Base-by-base conservation (phyloP, 2,797 vertebrate species). In the Synaphobranchus kaupii region DNA sequence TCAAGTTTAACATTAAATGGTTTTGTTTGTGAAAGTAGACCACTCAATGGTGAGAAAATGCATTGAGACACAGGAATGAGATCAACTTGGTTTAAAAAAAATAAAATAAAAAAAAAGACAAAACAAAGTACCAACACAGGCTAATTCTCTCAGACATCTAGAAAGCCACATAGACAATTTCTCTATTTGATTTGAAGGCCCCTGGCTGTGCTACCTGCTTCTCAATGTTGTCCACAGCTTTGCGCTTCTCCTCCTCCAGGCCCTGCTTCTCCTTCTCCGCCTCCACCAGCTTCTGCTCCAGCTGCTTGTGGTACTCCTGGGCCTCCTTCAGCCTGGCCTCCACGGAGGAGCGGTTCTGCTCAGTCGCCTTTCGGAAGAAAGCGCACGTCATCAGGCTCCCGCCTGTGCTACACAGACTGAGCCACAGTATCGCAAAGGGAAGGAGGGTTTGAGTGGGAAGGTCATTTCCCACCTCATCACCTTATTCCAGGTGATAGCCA, bases 281-380 rank as follows among this genome's bases (percentile, higher is more conserved):
- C 90, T 99, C 98, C 91, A 97, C 93, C 90, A 99, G 90, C 86
- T 96, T 98, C 90, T 95, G 96, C 92, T 99, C 98, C 86, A 99
- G 92, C 90, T 98, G 97, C 83, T 96, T 95, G 91, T 98, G 97
- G 91, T 98, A 96, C 87, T 98, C 98, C 15, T 97, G 95, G 0
- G 96, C 95, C 58, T 98, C 97, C 92, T 97, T 99, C 88, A 99
- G 94, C 63, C 96, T 95, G 73, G 93, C 83, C 93, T 99, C 98
- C 88, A 98, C 95, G 68, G 97, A 96, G 20, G 94, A 93, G 50
- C 92, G 96, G 13, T 96, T 96, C 92, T 99, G 94, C 85, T 97
- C 97, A 1, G 93, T 96, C 63, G 95, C 95, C 96, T 97, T 82
- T 3, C 20, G n/a, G 44, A 34, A 86, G 7, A 56, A 31, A 54